Evolutionary conservation across 2,888 invertebrate genomes (phyloP), one percentile per base, ranked within the genome.

Genomic region (Ramazzottius varieornatus): DNA sequence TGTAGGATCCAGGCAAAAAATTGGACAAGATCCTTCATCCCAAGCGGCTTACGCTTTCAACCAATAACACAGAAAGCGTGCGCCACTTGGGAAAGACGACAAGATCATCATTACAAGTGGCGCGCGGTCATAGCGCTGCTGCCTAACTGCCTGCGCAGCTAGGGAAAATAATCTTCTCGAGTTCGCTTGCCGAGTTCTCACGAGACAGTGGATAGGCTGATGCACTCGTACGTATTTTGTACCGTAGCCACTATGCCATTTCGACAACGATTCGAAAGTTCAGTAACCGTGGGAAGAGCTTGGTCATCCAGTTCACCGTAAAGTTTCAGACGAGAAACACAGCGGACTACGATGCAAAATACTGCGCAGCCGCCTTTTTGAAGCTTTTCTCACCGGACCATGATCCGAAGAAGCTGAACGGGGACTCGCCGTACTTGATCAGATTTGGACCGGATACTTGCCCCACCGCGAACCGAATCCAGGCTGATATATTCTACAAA

Each of bases 251-350:
- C 80, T 98, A 99, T 77, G 94, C 91, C 8, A 76, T 92, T n/a
- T 94, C 94, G 64, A 83, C 82, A 68, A 94, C 92, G 76, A 93
- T 99, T 78, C 54, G 16, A 8, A 8, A 24, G 0, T 92, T 96
- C 81, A 83, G 83, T 72, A 99, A 93, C 73, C 84, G 88, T 73
- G 89, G 83, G 71, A 94, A 93, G 75, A 81, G 85, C 46, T 77
- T 98, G 66, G 91, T 99, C n/a, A 78, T 99, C 66, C 98, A 99
- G 79, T 98, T 96, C 80, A 84, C 88, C 0, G 94, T 98, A 1
- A 98, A 98, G 77, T 98, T 99, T 75, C 96, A 99, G 75, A 98
- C 99, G 77, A 92, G 88, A 76, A 98, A 99, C 73, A n/a, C n/a
- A n/a, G 98, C 99, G 54, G 4, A 4, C 4, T 8, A 29, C 16